Base-by-base conservation (phyloP, 2,797 vertebrate species). In the Parambassis ranga region DNA sequence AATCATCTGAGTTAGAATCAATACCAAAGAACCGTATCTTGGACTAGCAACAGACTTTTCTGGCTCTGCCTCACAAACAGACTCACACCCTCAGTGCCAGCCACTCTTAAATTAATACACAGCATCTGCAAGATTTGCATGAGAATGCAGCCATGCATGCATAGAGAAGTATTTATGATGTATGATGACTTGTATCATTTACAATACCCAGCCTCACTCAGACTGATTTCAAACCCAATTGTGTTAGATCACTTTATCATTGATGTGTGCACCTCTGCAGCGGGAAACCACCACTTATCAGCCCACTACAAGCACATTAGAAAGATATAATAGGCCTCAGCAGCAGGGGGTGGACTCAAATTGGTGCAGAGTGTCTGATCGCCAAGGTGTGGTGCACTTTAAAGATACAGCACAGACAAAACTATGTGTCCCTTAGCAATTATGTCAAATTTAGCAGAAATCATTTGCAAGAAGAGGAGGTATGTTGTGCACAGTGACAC, bases 1-100 rank as follows among this genome's bases (percentile, higher is more conserved):
- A 84, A 86, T 90, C 83, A 88, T 72, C 59, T 33, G 35, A 77
- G 68, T 55, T 46, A 39, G 30, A 67, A 92, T 90, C 87, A 60
- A 91, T 89, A 88, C 48, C 13, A 79, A 70, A 75, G 59, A 69
- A 59, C 75, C 31, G 31, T 69, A 76, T 79, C 30, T 77, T 59
- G 46, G 35, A 73, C 58, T 31, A 11, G 48, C 11, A 0, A 30
- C 56, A 76, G 76, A 87, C 77, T 77, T n/a, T n/a, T n/a, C n/a
- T n/a, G n/a, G n/a, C n/a, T n/a, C n/a, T n/a, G n/a, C n/a, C n/a
- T 26, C 15, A 51, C 55, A 71, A 28, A 66, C 18, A 41, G 22
- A 67, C 56, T 66, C 42, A 50, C 22, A 43, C 6, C 20, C n/a
- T 52, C 7, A 28, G 23, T 20, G 28, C 43, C 47, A 41, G 47